phyloP scores from a whole-genome alignment of 2,797 vertebrate species.

The Pangasius mekongensis region DNA sequence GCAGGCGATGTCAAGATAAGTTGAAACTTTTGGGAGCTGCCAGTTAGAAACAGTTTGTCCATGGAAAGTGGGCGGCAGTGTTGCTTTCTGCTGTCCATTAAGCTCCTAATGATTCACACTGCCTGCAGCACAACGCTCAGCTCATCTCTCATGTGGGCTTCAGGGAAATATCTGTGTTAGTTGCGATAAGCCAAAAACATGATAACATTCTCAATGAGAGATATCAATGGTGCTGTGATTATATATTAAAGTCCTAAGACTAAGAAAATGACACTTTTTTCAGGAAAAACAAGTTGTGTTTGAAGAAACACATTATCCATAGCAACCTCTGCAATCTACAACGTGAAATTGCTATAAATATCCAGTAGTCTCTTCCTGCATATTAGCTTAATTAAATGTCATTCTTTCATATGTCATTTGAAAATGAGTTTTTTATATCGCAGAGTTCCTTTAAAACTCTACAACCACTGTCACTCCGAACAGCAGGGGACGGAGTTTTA shows the following conservation, averaged over 20 bases:
- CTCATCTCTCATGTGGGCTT: conserved; percentile 29
- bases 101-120: conserved; percentile 41
- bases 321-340: background rate
- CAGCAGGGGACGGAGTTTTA: background rate
- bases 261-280: background rate
- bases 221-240: background rate
- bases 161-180: conserved; percentile 20
- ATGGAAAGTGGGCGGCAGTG: conserved; percentile 34
- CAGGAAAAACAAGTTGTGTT: background rate
- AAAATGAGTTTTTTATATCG: background rate
- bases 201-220: conserved; percentile 8
- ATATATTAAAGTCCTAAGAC: background rate
- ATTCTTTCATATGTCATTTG: background rate
- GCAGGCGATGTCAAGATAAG: conserved; percentile 38
- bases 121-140: conserved; percentile 26
- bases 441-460: background rate
- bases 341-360: background rate
- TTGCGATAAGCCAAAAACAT: conserved; percentile 7
- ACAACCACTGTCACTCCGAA: background rate
- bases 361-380: background rate
- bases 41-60: conserved; percentile 38
- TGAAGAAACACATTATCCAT: background rate
- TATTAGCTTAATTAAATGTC: background rate
- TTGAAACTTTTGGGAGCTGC: conserved; percentile 39
- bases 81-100: conserved; percentile 41